Percentiles rank a stretch among this genome's conserved stretches.
phyloP scores from a whole-genome alignment of 2,113 vertebrate genomes.

The Ammodytes dubius region DNA sequence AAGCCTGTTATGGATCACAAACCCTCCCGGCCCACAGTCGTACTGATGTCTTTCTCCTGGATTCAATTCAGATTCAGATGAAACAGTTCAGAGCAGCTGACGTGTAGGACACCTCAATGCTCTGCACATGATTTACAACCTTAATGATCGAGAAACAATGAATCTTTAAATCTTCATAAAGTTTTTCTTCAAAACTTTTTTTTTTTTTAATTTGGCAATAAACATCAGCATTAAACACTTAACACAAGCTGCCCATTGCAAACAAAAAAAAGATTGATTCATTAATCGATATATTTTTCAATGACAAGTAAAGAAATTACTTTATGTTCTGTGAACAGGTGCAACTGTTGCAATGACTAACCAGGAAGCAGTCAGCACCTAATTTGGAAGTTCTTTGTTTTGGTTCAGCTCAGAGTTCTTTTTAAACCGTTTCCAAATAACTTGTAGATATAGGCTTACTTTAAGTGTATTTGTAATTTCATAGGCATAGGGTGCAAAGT shows the following conservation, averaged over 20 bases:
- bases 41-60: conserved; percentile 12
- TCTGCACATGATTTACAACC: conserved; percentile 3
- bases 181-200: too few species aligned
- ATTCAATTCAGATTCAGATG: conserved; percentile 34
- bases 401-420: neutral
- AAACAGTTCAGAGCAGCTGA: conserved; percentile 12
- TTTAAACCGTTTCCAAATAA: neutral
- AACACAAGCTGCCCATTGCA: neutral
- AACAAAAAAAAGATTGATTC: neutral
- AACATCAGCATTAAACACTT: neutral
- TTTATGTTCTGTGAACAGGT: neutral
- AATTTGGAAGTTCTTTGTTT: neutral
- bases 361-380: neutral
- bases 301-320: neutral
- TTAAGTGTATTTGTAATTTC: too few species aligned
- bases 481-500: neutral
- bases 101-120: neutral
- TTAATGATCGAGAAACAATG: conserved; percentile 4
- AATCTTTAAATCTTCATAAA: neutral
- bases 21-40: conserved; percentile 5
- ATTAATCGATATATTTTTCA: neutral
- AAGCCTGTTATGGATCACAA: conserved; percentile 62
- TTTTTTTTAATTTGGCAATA: too few species aligned
- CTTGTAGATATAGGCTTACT: too few species aligned
- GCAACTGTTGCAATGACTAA: neutral